These are phyloP conservation scores for Boleophthalmus pectinirostris DNA, from an alignment of 2,113 vertebrate species.

Conservation along the genomic window DNA sequence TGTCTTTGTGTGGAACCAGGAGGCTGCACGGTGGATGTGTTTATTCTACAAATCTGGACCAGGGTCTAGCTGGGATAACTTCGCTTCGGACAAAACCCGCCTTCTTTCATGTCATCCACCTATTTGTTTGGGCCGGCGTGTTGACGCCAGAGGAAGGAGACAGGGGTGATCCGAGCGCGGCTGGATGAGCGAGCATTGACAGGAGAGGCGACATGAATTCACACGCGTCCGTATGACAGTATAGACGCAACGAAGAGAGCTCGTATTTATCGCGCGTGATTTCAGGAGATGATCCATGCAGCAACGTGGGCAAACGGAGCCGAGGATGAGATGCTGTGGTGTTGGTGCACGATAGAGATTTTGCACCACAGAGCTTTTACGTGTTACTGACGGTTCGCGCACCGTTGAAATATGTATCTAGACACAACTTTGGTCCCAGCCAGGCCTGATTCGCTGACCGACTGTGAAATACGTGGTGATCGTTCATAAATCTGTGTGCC, in stretches of 20 bases:
- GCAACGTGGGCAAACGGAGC: constrained; percentile 42
- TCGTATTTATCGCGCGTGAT: constrained; percentile 18
- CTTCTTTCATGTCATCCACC: constrained; percentile 45
- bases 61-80: constrained; percentile 51
- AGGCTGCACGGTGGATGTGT: constrained; percentile 46
- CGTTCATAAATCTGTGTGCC: constrained; percentile 22
- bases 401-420: constrained; percentile 45
- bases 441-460: constrained; percentile 16
- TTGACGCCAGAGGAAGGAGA: constrained; percentile 54
- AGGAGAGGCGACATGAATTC: constrained; percentile 52
- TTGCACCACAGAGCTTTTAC: constrained; percentile 28
- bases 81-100: constrained; percentile 58
- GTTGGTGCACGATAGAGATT: constrained; percentile 39
- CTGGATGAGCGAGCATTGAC: constrained; percentile 50
- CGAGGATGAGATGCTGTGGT: constrained; percentile 38
- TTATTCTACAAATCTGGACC: constrained; percentile 42
- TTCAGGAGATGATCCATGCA: constrained; percentile 25
- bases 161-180: constrained; percentile 12
- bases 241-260: constrained; percentile 26
- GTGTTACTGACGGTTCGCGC: constrained; percentile 45
- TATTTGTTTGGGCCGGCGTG: constrained; percentile 56
- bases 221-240: constrained; percentile 54
- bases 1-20: constrained; percentile 43
- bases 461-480: background rate
- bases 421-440: constrained; percentile 61